Base-by-base conservation (phyloP, 2,797 vertebrate species). In the Sebastes cheni region DNA sequence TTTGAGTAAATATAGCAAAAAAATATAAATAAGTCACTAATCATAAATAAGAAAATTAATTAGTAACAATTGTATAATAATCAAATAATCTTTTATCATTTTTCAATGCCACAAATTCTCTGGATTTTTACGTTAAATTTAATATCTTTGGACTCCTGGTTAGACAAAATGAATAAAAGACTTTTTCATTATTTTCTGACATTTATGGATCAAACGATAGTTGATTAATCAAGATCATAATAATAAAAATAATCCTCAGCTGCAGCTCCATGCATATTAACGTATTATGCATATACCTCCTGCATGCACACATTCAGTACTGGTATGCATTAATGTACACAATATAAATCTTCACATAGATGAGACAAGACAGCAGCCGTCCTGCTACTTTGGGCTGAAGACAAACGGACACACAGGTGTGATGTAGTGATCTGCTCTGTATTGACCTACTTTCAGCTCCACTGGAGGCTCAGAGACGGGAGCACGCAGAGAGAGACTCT, bases 391-490 rank as follows among this genome's bases (percentile, higher is more conserved):
- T 42, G 16, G 14, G 39, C 39, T 25, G 23, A 52, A 67, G 72
- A 62, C 67, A 60, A 75, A 72, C 5, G n/a, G 67, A 12, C 42
- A 13, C 42, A 6, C 50, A 79, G 72, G 85, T 79, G 36, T 23
- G 14, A 72, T 34, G 16, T 4, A 34, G 62, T 70, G 52, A 58
- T 75, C 73, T 75, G 67, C 34, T 16, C 60, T 72, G 73, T 73
- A 22, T 12, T 79, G 88, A 81, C 80, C 86, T 81, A 86, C 68
- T 83, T 88, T 16, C 29, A 68, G 65, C 68, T 25, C 66, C 3
- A 3, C 58, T 39, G 7, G 55, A 62, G 65, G 29, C 72, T 76
- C 64, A 13, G 50, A 25, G 39, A 18, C 22, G 30, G 22, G 46
- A 34, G n/a, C 14, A 0, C 22, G 39, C 52, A 22, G 42, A 0